phyloP scores from a whole-genome alignment of 2,797 vertebrate genomes.

The Paramormyrops hopkinsi region DNA sequence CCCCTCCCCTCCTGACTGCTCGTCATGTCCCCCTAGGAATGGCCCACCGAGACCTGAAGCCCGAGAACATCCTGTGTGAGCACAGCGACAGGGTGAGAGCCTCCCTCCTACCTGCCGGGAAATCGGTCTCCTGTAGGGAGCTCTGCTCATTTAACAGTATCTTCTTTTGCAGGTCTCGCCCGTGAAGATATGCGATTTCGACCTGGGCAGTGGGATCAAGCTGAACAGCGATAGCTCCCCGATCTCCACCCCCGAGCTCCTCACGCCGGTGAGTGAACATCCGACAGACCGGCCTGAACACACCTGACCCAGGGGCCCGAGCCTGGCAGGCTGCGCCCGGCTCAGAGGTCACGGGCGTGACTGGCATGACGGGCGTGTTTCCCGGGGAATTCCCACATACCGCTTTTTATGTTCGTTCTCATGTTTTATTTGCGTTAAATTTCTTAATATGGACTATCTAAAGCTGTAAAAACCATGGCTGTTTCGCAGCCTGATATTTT shows the following conservation, averaged over 20 bases:
- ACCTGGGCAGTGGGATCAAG: constrained; percentile 93
- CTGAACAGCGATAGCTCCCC: constrained; percentile 93
- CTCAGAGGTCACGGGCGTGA: background rate
- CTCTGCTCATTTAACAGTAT: background rate
- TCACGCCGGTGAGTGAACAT: constrained; percentile 80
- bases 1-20: background rate
- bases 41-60: constrained; percentile 92
- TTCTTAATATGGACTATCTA: background rate
- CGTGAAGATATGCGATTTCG: constrained; percentile 95
- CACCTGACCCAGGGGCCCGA: background rate
- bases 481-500: background rate
- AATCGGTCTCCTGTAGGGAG: background rate
- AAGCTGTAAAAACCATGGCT: background rate
- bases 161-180: constrained; percentile 74
- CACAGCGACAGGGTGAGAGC: constrained; percentile 76
- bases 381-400: background rate
- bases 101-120: background rate
- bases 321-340: background rate
- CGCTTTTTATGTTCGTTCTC: background rate
- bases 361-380: background rate
- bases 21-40: constrained; percentile 65
- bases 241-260: constrained; percentile 93
- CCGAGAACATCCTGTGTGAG: constrained; percentile 95
- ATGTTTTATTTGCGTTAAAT: background rate
- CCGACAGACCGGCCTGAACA: too few species aligned